Conservation (phyloP, 2,113 vertebrate species). For the Lethenteron reissneri region DNA sequence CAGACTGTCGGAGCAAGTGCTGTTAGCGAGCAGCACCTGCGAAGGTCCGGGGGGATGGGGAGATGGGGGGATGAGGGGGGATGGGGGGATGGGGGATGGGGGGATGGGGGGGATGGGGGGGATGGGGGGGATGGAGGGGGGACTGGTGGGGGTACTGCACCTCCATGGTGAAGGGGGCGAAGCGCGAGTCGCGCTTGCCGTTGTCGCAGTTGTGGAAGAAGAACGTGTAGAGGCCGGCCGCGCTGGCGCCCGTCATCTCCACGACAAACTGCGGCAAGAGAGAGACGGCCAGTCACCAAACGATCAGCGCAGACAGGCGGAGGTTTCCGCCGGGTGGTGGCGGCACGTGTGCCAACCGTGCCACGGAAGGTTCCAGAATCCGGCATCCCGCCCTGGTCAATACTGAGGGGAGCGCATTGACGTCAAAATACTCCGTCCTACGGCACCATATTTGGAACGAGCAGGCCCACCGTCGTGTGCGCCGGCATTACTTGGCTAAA, state of each 20-base stretch:
- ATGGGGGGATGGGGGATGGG: background rate
- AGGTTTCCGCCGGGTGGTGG: too few relatives aligned
- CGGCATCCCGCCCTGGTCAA: too few relatives aligned
- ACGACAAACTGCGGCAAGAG: slow-evolving; percentile 29
- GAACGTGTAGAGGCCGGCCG: slow-evolving; percentile 39
- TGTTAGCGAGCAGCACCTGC: background rate
- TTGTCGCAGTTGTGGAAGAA: slow-evolving; percentile 42
- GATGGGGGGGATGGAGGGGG: background rate
- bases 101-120: background rate
- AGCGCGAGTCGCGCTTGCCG: accelerated
- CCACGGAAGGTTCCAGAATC: too few relatives aligned
- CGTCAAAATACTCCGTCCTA: too few relatives aligned
- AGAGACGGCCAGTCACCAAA: too few relatives aligned
- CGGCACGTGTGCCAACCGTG: too few relatives aligned
- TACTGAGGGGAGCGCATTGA: too few relatives aligned
- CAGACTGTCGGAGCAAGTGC: background rate
- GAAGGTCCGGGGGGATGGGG: background rate
- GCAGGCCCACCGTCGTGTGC: too few relatives aligned
- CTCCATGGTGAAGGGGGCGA: slow-evolving; percentile 22
- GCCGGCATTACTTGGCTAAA: too few relatives aligned
- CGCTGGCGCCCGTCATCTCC: slow-evolving; percentile 17
- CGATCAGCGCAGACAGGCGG: too few relatives aligned
- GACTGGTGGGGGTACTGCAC: slow-evolving; percentile 20
- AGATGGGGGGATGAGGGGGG: background rate
- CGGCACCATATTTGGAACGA: too few relatives aligned